A percentile compares a stretch with the other conserved stretches of the same genome.
phyloP scores from a whole-genome alignment of 2,888 invertebrate genomes.

The Auanema freiburgensis region DNA sequence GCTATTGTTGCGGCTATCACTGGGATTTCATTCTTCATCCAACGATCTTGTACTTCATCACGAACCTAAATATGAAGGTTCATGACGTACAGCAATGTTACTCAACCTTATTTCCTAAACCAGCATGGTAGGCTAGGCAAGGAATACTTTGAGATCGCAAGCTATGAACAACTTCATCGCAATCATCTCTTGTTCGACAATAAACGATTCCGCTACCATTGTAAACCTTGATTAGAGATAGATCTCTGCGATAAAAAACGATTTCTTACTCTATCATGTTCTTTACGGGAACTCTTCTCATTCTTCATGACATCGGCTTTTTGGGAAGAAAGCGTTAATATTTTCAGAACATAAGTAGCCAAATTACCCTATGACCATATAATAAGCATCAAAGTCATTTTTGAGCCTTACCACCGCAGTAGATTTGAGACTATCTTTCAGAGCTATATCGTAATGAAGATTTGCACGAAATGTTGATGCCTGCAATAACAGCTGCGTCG shows the following conservation, averaged over 20 bases:
- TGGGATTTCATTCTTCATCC: slow-evolving; percentile 85
- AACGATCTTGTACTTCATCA: slow-evolving; percentile 81
- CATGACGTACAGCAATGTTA: background rate
- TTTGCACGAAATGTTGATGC: slow-evolving; percentile 87
- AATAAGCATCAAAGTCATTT: slow-evolving; percentile 6
- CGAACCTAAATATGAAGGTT: slow-evolving; percentile 69
- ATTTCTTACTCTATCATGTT: slow-evolving; percentile 21
- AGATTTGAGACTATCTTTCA: slow-evolving; percentile 76
- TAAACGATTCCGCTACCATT: slow-evolving; percentile 77
- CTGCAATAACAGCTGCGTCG: too few relatives aligned
- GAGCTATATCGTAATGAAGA: slow-evolving; percentile 89
- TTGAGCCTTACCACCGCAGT: slow-evolving; percentile 39
- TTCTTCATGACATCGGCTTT: slow-evolving; percentile 3
- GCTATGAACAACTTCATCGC: slow-evolving; percentile 80
- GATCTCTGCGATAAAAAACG: background rate
- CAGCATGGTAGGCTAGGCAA: slow-evolving; percentile 56
- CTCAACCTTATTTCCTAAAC: slow-evolving; percentile 44
- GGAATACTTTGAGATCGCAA: slow-evolving; percentile 70
- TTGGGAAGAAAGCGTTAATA: slow-evolving; percentile 22
- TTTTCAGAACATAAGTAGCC: slow-evolving; percentile 66
- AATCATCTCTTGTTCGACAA: slow-evolving; percentile 88
- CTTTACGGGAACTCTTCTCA: slow-evolving; percentile 16
- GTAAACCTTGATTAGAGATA: slow-evolving; percentile 11
- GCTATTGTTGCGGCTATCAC: slow-evolving; percentile 95
- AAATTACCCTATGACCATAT: slow-evolving; percentile 70